These are phyloP conservation scores for Setophaga coronata DNA, from an alignment of 2,113 vertebrate species.

Conservation along the genomic window DNA sequence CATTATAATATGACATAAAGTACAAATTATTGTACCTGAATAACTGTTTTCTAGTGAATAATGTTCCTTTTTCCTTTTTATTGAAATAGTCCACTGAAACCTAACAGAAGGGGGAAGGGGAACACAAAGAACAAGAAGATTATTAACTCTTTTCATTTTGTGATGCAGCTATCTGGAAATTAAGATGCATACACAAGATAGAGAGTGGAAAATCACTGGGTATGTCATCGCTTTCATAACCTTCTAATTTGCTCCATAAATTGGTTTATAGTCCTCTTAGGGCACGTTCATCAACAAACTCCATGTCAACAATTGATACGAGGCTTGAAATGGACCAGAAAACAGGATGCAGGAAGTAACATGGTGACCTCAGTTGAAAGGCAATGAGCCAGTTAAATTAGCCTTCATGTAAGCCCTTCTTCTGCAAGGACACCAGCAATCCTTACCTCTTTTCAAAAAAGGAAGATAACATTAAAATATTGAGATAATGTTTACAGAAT, in stretches of 20 bases:
- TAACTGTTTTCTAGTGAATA: constrained; percentile 73
- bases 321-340: constrained; percentile 54
- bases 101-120: background rate
- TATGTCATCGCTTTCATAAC: constrained; percentile 30
- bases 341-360: constrained; percentile 48
- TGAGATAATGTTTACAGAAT: background rate
- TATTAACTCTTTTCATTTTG: constrained; percentile 51
- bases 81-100: constrained; percentile 51
- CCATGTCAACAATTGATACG: constrained; percentile 40
- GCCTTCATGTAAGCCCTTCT: background rate
- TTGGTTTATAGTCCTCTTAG: constrained; percentile 48
- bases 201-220: constrained; percentile 31
- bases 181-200: background rate
- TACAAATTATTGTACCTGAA: constrained; percentile 79
- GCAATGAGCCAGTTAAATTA: background rate
- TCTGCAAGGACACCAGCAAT: background rate
- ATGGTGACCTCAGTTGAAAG: background rate
- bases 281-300: constrained; percentile 19
- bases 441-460: background rate
- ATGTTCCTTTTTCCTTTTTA: constrained; percentile 58
- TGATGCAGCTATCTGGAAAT: constrained; percentile 30
- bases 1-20: constrained; percentile 77
- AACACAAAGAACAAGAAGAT: background rate
- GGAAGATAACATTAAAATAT: background rate
- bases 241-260: constrained; percentile 53